Evolutionary conservation across 1,140 invertebrate species (phyloP).

Genomic region (Grapholita molesta): DNA sequence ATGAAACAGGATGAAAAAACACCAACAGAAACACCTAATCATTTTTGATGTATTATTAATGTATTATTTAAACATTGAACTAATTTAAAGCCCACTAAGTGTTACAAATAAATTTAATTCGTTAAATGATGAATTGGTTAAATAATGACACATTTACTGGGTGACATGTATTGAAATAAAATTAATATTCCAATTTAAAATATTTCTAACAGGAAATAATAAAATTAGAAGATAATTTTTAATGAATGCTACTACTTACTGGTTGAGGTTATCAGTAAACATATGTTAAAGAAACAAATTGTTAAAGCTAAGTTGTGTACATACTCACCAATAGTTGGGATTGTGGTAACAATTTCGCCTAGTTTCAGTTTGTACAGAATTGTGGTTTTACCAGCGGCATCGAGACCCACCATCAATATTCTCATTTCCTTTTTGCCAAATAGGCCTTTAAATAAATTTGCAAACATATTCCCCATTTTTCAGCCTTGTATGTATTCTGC

Average conservation of each 20-base stretch:
- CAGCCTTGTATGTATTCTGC: conserved; percentile 75
- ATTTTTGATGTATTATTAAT: no score
- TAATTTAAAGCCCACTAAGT: background rate
- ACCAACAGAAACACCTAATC: no score
- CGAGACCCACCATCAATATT: conserved; percentile 98
- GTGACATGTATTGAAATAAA: background rate
- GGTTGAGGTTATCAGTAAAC: background rate
- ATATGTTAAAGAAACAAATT: conserved; percentile 1
- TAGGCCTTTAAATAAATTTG: conserved; percentile 95
- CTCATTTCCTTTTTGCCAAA: conserved; percentile 99
- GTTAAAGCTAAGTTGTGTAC: background rate
- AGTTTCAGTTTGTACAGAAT: conserved; percentile 99
- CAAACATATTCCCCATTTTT: conserved; percentile 92
- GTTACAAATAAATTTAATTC: no score
- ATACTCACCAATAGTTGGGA: conserved; percentile 98
- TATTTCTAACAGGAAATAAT: background rate
- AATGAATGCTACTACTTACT: background rate
- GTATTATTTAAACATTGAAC: no score
- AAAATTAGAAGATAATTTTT: background rate
- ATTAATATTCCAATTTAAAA: background rate
- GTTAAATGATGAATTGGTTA: no score
- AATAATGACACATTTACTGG: background rate
- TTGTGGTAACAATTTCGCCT: conserved; percentile 99
- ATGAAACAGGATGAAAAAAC: no score
- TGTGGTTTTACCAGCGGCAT: conserved; percentile 99